Percentiles rank a stretch among this genome's conserved stretches.
Evolutionary conservation across 1,140 invertebrate genomes (phyloP).

Genomic region (Drosophila azteca): DNA sequence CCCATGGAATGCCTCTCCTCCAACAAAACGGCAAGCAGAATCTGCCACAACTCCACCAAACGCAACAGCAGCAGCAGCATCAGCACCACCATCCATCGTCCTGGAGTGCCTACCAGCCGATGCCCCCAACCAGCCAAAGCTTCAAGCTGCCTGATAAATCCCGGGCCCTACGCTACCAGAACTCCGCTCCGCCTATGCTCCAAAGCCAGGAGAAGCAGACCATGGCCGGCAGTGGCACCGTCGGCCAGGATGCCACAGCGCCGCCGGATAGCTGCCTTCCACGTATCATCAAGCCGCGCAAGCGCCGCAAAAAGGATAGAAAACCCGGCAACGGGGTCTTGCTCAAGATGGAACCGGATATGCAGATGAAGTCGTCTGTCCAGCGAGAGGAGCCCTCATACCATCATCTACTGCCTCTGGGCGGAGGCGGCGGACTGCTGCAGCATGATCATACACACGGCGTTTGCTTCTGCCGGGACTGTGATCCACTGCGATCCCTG

Average conservation of each 20-base stretch:
- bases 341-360: slow-evolving; percentile 67
- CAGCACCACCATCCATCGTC: slow-evolving; percentile 21
- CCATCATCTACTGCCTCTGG: slow-evolving; percentile 23
- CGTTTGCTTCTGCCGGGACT: slow-evolving; percentile 91
- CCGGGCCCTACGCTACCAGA: slow-evolving; percentile 69
- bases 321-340: slow-evolving; percentile 84
- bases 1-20: slow-evolving; percentile 90
- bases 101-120: slow-evolving; percentile 62
- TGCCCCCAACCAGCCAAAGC: slow-evolving; percentile 22
- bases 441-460: slow-evolving; percentile 74
- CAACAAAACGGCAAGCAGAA: slow-evolving; percentile 80
- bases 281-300: slow-evolving; percentile 93
- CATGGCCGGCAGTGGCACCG: neutral
- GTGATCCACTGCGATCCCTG: slow-evolving; percentile 90
- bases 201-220: slow-evolving; percentile 58
- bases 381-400: slow-evolving; percentile 12
- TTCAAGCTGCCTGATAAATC: slow-evolving; percentile 65
- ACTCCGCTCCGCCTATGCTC: slow-evolving; percentile 61
- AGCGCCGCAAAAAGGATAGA: slow-evolving; percentile 94
- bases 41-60: slow-evolving; percentile 85
- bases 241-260: slow-evolving; percentile 43
- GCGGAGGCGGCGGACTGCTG: slow-evolving; percentile 12
- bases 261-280: slow-evolving; percentile 91
- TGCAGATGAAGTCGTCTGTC: slow-evolving; percentile 48
- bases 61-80: slow-evolving; percentile 36